Base-by-base conservation (phyloP, 2,888 invertebrate species). In the Smittia aterrima region DNA sequence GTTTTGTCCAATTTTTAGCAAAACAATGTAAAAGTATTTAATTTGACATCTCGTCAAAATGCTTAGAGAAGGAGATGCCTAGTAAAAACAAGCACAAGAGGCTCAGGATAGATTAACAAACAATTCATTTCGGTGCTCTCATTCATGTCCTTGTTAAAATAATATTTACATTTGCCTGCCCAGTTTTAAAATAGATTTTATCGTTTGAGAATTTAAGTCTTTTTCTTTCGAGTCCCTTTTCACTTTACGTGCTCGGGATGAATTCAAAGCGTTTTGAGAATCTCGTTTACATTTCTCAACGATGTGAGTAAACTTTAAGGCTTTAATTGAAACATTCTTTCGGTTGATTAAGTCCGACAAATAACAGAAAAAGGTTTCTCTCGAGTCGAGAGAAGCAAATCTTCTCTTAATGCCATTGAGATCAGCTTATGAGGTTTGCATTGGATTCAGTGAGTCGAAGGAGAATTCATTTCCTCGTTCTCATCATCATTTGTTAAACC, bases 251-350 rank as follows among this genome's bases (percentile, higher is more conserved):
- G 47, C 47, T 47, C 3, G 16, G 16, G 47, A 47, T 47, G 16
- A 47, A 11, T 11, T 47, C n/a, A 11, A 47, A 6, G 16, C 47
- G 6, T 18, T 58, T 58, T 22, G 18, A 58, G 58, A 58, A 58
- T 58, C 58, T 58, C 58, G 58, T 58, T 58, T 58, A 58, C 58
- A 58, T 58, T n/a, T 58, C 22, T 22, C 58, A 58, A 58, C 58
- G 11, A 47, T 47, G 58, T 58, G 58, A 58, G 58, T 11, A 58
- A 58, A 58, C 58, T 58, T 58, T 58, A 58, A 58, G 58, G 58
- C 47, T 70, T 70, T 70, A 70, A 70, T 70, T 70, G 68, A 70
- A 70, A 70, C 68, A 13, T 70, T 66, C 20, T 70, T 70, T 47
- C 27, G 68, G 53, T 24, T 70, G 68, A 70, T 70, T 70, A 53